A percentile compares a stretch with the other conserved stretches of the same genome.
Conservation (phyloP, 92 coral and sea anemone genomes). For the Porites cylindrica region DNA sequence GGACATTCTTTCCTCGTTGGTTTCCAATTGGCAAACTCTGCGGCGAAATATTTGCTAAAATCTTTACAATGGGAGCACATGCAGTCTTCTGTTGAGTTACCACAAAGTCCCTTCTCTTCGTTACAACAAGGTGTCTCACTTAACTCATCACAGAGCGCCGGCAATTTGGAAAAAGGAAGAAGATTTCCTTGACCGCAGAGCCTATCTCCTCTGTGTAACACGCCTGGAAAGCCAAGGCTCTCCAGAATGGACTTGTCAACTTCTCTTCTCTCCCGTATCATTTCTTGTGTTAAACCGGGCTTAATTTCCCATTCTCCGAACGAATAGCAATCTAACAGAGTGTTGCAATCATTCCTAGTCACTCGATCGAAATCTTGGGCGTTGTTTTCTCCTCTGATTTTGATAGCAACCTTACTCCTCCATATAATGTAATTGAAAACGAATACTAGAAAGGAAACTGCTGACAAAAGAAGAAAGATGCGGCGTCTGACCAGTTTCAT, state of each 20-base stretch:
- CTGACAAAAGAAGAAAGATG: not conserved
- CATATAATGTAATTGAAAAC: not conserved
- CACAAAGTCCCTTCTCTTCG: conserved; percentile 67
- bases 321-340: conserved; percentile 43
- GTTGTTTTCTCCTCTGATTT: not conserved
- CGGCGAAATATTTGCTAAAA: conserved; percentile 62
- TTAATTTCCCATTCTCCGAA: conserved; percentile 66
- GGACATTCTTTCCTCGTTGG: conserved; percentile 44
- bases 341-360: not conserved
- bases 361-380: not conserved
- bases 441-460: not conserved
- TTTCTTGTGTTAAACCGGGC: conserved; percentile 45
- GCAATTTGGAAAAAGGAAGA: conserved; percentile 14
- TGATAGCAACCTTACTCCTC: not conserved
- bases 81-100: conserved; percentile 60
- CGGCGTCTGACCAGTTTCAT: not conserved
- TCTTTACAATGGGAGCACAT: conserved; percentile 62
- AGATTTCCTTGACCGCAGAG: conserved; percentile 59
- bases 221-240: conserved; percentile 67
- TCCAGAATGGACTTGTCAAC: conserved; percentile 56
- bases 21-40: conserved; percentile 70
- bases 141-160: conserved; percentile 64
- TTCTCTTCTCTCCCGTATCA: conserved; percentile 41
- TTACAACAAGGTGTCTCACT: conserved; percentile 76
- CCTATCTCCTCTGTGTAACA: conserved; percentile 54